A percentile compares a stretch with the other conserved stretches of the same genome.
phyloP scores from a whole-genome alignment of 2,113 vertebrate species.

The Murina feae region DNA sequence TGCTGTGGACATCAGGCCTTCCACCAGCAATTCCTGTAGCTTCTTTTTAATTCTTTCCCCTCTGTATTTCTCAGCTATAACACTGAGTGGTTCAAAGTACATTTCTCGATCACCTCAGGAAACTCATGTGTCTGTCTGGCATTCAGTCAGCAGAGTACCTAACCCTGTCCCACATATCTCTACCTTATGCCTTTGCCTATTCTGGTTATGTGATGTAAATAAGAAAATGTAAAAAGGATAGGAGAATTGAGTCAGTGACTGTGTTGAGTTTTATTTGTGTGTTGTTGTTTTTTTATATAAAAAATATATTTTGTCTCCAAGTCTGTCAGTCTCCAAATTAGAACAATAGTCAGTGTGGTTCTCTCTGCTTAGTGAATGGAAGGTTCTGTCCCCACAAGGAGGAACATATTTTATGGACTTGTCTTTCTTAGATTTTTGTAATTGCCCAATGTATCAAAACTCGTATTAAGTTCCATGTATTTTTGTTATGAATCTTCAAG shows the following conservation, averaged over 20 bases:
- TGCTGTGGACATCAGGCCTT: neutral
- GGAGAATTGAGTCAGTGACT: neutral
- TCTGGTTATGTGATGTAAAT: neutral
- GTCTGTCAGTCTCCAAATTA: neutral
- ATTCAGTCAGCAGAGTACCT: neutral
- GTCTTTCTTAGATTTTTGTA: neutral
- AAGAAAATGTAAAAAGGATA: neutral
- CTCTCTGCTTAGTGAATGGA: neutral
- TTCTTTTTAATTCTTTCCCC: neutral
- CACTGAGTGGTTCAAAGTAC: neutral
- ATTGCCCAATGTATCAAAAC: neutral
- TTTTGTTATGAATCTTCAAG: conserved; percentile 54
- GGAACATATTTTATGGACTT: neutral
- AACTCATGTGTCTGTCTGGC: neutral
- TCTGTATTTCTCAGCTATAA: neutral
- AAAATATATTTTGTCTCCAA: neutral
- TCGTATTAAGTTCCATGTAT: conserved; percentile 29
- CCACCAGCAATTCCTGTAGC: neutral
- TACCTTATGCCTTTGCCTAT: rapidly evolving
- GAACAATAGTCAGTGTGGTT: neutral
- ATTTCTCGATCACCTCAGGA: conserved; percentile 8
- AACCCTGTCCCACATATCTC: neutral
- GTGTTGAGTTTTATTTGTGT: neutral
- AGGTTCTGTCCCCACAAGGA: neutral
- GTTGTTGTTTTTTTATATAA: neutral